Base-by-base conservation (phyloP, 2,888 invertebrate genomes). In the Ophion costatus region DNA sequence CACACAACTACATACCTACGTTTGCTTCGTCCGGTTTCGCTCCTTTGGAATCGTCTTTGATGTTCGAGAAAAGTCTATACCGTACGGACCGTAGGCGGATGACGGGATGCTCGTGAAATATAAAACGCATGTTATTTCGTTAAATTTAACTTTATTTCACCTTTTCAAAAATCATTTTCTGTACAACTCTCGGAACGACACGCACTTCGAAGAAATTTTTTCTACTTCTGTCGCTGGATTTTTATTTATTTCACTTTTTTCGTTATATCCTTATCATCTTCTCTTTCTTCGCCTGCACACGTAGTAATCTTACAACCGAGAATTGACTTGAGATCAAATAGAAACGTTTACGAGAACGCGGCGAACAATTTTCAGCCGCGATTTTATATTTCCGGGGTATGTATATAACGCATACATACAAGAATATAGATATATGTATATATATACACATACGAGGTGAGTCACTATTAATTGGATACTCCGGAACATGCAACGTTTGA, bases 271-370 rank as follows among this genome's bases (percentile, higher is more conserved):
- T 74, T 61, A 42, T 59, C 38, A 24, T 75, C n/a, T 75, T 29
- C 29, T 75, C 9, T 63, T 45, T 51, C 29, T 51, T 45, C 45
- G 11, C 45, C 42, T 66, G 59, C 81, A 79, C 57, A 69, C 64
- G 59, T 79, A 84, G 29, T 59, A 69, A 81, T 81, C 64, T 84
- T 81, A 81, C 84, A 84, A 84, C 81, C 81, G 84, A 81, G 84
- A 84, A 84, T 84, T 84, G 84, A 84, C 84, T 79, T 84, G 84
- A 84, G 84, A 84, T 84, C 84, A 81, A 84, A 84, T 84, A 78
- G 81, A 81, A 84, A 84, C 70, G 63, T 71, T 75, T 75, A 81
- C 84, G 78, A 59, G 64, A 45, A 80, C 74, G 29, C 42, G 45
- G 69, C 51, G 64, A 75, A 74, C 78, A 77, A 80, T n/a, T 78